These are phyloP conservation scores for Lampropteryx suffumata DNA, from an alignment of 2,888 invertebrate genomes.

Conservation along the genomic window DNA sequence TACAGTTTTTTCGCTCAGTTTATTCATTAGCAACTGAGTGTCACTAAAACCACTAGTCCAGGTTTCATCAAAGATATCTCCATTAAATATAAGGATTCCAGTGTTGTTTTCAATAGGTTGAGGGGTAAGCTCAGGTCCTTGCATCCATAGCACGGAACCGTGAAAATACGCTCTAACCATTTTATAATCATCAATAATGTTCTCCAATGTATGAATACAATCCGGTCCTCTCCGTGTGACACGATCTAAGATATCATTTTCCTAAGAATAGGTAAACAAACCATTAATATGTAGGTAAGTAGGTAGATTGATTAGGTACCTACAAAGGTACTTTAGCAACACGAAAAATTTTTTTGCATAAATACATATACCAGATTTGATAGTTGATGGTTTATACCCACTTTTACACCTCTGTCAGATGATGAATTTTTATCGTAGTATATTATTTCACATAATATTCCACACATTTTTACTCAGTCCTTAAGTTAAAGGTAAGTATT, in stretches of 20 bases:
- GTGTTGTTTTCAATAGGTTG: conserved; percentile 87
- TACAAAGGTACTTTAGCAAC: too few relatives aligned
- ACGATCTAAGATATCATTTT: conserved; percentile 57
- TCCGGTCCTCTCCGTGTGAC: conserved; percentile 85
- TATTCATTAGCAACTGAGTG: conserved; percentile 76
- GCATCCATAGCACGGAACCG: conserved; percentile 91
- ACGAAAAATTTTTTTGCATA: too few relatives aligned
- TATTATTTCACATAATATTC: conserved; percentile 79
- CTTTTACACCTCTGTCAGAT: background rate
- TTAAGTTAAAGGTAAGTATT: too few relatives aligned
- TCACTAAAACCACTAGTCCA: conserved; percentile 70
- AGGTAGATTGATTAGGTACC: too few relatives aligned
- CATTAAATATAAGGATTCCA: conserved; percentile 92
- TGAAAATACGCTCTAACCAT: conserved; percentile 46
- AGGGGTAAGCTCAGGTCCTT: conserved; percentile 84
- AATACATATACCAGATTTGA: too few relatives aligned
- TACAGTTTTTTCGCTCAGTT: conserved; percentile 44
- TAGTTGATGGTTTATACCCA: too few relatives aligned
- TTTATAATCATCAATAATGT: background rate
- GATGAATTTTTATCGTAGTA: conserved; percentile 28
- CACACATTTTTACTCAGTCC: conserved; percentile 36
- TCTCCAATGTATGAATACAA: conserved; percentile 33
- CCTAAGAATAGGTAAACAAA: conserved; percentile 49
- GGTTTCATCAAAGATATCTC: conserved; percentile 89
- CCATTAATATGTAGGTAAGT: background rate